Conservation (phyloP, 2,888 invertebrate species). For the Mallateleia sp. region DNA sequence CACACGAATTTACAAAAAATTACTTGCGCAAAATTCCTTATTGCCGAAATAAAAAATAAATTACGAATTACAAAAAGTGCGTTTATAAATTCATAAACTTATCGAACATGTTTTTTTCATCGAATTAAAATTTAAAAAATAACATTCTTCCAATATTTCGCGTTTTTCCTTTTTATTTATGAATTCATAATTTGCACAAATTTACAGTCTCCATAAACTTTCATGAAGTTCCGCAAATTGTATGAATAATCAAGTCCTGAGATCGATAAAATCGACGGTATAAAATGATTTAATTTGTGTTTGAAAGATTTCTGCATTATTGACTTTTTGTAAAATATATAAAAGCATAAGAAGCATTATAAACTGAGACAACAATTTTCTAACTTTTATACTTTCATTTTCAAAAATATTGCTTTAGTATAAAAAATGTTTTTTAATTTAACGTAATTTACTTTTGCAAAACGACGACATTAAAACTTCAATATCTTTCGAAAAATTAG, state of each 20-base stretch:
- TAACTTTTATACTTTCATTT: background rate
- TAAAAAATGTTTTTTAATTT: too few species aligned
- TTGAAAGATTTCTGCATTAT: background rate
- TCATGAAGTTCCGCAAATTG: constrained; percentile 28
- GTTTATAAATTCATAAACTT: constrained; percentile 43
- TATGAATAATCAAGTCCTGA: constrained; percentile 32
- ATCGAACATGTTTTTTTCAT: constrained; percentile 5
- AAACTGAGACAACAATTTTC: background rate
- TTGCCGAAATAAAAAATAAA: constrained; percentile 41
- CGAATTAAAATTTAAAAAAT: constrained; percentile 26
- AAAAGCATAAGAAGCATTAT: background rate
- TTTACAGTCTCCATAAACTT: constrained; percentile 45
- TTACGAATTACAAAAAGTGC: constrained; percentile 46
- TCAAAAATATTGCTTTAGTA: background rate
- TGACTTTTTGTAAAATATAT: background rate
- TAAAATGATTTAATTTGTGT: constrained; percentile 18
- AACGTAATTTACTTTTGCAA: background rate
- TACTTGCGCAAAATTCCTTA: constrained; percentile 29
- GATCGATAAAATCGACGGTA: constrained; percentile 38
- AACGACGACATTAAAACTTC: background rate
- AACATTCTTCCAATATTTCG: background rate
- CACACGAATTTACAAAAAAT: constrained; percentile 48
- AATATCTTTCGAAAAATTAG: background rate
- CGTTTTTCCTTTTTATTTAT: background rate
- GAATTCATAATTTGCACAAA: constrained; percentile 39